Evolutionary conservation across 2,888 invertebrate genomes (phyloP), one percentile per base, ranked within the genome.

Genomic region (Amiota minor): DNA sequence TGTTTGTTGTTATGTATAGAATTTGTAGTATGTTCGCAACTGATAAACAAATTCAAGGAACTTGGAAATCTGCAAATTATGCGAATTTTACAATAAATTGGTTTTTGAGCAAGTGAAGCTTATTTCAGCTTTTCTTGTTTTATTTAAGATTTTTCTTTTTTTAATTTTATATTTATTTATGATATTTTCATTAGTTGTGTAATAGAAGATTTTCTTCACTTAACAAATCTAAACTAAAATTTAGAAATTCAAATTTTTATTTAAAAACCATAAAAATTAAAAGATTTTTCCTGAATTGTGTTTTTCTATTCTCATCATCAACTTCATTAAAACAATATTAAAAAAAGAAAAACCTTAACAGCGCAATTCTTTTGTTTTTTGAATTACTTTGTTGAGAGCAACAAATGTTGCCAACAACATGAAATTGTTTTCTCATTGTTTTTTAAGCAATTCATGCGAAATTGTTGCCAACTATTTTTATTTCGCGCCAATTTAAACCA

Each of bases 401-500:
- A 46, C 16, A 9, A 47, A 16, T 14, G 53, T 12, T 50, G 67
- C 50, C 67, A 68, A 53, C 67, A 68, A 68, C 23, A 53, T 53
- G 23, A 68, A 68, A 68, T 68, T 68, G 67, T 68, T 68, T 12
- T 14, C 53, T 23, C 67, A 47, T 68, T 68, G 53, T 68, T 67
- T 68, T 35, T 45, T 45, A 65, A 16, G 49, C 16, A 65, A 18
- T 65, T 47, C 16, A 16, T 47, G n/a, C 16, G 49, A 53, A 68
- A 68, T 68, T 68, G 67, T 68, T 67, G 18, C 18, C 45, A 68
- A 68, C 67, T 68, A 50, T 68, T 68, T 68, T 68, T 35, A 35
- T 35, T 65, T 65, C 65, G 49, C 65, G 65, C 65, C 65, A 65
- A 65, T 49, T 6, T 20, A 49, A 65, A 64, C 45, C 46, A 45